A percentile compares a stretch with the other conserved stretches of the same genome.
Evolutionary conservation across 2,888 invertebrate genomes (phyloP).

Genomic region (Ophion obscuratus): DNA sequence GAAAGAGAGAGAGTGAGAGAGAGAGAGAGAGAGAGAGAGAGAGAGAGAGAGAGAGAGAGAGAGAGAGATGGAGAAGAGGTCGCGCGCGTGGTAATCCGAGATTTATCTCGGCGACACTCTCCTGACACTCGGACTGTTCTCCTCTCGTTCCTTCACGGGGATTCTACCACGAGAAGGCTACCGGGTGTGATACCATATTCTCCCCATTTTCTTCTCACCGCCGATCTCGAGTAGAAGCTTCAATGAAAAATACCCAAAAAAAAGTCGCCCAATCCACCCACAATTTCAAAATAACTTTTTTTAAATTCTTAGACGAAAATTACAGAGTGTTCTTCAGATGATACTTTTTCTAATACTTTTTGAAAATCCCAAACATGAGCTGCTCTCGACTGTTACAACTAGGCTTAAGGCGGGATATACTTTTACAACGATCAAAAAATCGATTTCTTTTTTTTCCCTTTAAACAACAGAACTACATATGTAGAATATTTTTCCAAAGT

Average conservation of each 20-base stretch:
- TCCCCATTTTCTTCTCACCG: not conserved
- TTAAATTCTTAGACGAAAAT: too few relatives aligned
- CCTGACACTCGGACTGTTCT: conserved; percentile 70
- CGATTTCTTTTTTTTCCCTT: too few relatives aligned
- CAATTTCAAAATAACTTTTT: not conserved
- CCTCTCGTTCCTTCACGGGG: conserved; percentile 39
- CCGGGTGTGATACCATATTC: conserved; percentile 54
- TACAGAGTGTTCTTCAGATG: too few relatives aligned
- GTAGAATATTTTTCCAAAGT: too few relatives aligned
- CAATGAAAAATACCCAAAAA: conserved; percentile 10
- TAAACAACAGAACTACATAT: too few relatives aligned
- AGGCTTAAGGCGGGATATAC: too few relatives aligned
- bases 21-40: conserved; percentile 55
- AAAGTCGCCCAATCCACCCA: not conserved
- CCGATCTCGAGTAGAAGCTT: too few relatives aligned
- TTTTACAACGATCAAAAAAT: too few relatives aligned
- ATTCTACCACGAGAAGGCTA: conserved; percentile 55
- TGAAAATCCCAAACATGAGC: too few relatives aligned
- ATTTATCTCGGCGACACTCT: conserved; percentile 80
- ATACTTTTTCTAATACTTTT: too few relatives aligned
- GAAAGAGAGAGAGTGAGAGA: conserved; percentile 62
- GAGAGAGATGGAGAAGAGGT: conserved; percentile 39
- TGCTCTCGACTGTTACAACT: too few relatives aligned
- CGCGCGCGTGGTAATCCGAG: conserved; percentile 79
- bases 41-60: conserved; percentile 62